A percentile compares a stretch with the other conserved stretches of the same genome.
Conservation (phyloP, 2,888 invertebrate genomes). For the Stratiomys singularior region DNA sequence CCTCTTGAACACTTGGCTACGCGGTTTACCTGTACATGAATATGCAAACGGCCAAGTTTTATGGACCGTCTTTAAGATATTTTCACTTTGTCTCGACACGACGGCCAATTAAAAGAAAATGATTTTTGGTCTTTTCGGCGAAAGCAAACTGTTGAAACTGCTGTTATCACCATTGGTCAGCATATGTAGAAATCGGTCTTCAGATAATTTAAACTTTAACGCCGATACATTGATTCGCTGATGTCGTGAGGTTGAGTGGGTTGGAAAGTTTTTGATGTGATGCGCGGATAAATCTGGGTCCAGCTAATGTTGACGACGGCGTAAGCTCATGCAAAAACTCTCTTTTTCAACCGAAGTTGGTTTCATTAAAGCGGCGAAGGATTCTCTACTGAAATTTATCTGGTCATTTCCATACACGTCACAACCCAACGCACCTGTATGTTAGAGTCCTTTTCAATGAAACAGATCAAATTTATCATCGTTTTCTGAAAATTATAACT, state of each 20-base stretch:
- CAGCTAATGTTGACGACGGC: too few species aligned
- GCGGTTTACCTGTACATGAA: neutral
- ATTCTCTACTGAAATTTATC: too few species aligned
- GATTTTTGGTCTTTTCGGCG: slow-evolving; percentile 25
- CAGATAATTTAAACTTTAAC: neutral
- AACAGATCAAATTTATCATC: neutral
- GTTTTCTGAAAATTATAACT: neutral
- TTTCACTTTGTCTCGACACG: slow-evolving; percentile 31
- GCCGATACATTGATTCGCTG: neutral
- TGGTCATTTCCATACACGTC: too few species aligned
- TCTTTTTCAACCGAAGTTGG: too few species aligned
- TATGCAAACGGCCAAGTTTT: neutral
- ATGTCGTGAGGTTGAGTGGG: neutral
- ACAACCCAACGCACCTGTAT: too few species aligned
- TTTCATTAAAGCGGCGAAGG: too few species aligned
- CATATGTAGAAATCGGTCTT: neutral
- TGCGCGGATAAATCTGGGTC: too few species aligned
- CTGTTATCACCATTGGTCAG: slow-evolving; percentile 12
- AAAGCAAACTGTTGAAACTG: slow-evolving; percentile 17
- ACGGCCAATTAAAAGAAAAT: slow-evolving; percentile 38
- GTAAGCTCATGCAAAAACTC: too few species aligned
- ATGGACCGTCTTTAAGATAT: slow-evolving; percentile 12
- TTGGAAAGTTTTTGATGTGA: too few species aligned
- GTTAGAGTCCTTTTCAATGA: too few species aligned
- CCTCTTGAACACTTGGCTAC: too few species aligned